phyloP scores from a whole-genome alignment of 2,797 vertebrate species.

The Emydoidea blandingii region DNA sequence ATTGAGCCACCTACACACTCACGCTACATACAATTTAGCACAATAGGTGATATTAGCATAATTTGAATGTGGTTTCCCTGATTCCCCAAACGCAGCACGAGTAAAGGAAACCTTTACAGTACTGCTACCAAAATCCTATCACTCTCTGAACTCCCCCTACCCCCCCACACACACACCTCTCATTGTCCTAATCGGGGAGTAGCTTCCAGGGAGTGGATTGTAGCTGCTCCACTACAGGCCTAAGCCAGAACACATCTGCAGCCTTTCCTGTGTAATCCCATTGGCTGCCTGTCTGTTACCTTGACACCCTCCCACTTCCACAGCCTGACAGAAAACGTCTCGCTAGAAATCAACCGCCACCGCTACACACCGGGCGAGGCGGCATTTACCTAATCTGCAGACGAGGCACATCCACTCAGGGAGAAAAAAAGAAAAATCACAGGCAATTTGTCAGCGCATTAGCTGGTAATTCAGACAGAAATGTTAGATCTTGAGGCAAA shows the following conservation, averaged over 20 bases:
- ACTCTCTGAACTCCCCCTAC: not conserved
- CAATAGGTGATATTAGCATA: rapidly evolving
- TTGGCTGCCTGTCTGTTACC: not conserved
- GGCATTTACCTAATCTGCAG: slow-evolving; percentile 55
- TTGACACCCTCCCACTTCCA: not conserved
- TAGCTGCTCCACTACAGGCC: rapidly evolving
- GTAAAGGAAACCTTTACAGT: not conserved
- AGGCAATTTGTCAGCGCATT: slow-evolving; percentile 80
- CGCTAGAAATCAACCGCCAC: slow-evolving; percentile 2
- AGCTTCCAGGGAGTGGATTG: rapidly evolving
- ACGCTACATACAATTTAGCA: not conserved
- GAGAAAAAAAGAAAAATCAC: slow-evolving; percentile 72
- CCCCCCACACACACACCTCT: no score
- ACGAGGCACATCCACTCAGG: slow-evolving; percentile 60
- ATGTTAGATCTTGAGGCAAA: slow-evolving; percentile 69
- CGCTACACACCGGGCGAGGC: not conserved
- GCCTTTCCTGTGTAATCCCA: rapidly evolving
- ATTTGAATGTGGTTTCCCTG: not conserved
- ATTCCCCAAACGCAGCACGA: rapidly evolving
- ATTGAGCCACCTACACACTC: no score
- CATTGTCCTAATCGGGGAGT: rapidly evolving
- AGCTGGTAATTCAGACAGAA: slow-evolving; percentile 77
- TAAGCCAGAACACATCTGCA: rapidly evolving
- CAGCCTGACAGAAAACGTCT: not conserved
- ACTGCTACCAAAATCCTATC: rapidly evolving